Evolutionary conservation across 2,113 vertebrate species (phyloP).

Genomic region (Gavialis gangeticus): DNA sequence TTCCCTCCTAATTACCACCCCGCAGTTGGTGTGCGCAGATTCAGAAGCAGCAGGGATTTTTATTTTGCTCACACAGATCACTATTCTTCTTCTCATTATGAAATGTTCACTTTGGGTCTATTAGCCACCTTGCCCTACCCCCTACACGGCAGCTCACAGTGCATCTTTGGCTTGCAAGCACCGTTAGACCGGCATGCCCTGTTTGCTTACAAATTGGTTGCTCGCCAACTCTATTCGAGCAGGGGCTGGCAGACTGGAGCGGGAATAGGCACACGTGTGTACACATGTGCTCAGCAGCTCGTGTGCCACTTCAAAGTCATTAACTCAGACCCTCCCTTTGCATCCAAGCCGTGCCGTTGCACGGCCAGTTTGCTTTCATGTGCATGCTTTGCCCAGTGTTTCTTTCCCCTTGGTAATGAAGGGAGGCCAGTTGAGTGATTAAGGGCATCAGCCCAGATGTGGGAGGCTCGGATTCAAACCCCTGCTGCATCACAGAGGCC

Average conservation of each 20-base stretch:
- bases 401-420: neutral
- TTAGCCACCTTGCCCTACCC: neutral
- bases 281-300: fast-evolving
- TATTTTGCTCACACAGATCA: neutral
- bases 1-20: conserved; percentile 51
- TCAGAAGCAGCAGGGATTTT: neutral
- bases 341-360: neutral
- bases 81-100: neutral
- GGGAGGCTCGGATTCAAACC: neutral
- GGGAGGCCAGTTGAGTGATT: neutral
- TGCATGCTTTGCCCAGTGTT: neutral
- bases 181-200: neutral
- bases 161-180: neutral
- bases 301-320: neutral
- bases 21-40: neutral
- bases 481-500: neutral
- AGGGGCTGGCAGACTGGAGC: neutral
- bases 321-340: neutral
- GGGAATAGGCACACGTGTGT: fast-evolving
- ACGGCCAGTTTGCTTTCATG: neutral
- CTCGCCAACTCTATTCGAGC: fast-evolving
- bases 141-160: neutral
- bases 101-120: neutral
- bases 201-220: neutral
- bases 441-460: neutral